phyloP scores from a whole-genome alignment of 1,140 invertebrate species.

The Bombus turneri region DNA sequence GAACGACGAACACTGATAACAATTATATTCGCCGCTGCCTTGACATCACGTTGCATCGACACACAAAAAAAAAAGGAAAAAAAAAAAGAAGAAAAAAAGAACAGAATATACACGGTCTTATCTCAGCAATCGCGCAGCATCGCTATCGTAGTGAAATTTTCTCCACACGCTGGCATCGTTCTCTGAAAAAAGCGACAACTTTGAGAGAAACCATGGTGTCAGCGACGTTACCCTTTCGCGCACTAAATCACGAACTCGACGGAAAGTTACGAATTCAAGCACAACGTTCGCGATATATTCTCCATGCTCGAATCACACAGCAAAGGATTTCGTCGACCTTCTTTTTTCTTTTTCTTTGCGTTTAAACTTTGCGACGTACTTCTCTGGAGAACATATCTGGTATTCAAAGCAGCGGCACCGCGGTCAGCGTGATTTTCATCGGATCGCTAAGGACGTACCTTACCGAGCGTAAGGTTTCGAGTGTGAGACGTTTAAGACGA shows the following conservation, averaged over 20 bases:
- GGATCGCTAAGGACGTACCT: conserved; percentile 35
- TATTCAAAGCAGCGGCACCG: conserved; percentile 45
- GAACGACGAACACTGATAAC: not conserved
- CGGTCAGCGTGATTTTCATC: conserved; percentile 37
- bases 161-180: not conserved
- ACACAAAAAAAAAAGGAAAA: no score
- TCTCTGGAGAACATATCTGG: conserved; percentile 37
- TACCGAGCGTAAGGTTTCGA: conserved; percentile 38
- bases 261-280: not conserved
- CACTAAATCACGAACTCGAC: not conserved
- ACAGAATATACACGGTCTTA: not conserved
- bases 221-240: not conserved
- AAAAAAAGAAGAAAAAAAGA: not conserved
- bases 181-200: conserved; percentile 6
- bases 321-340: not conserved
- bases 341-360: not conserved
- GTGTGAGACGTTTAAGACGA: conserved; percentile 51
- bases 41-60: conserved; percentile 16
- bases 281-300: conserved; percentile 10
- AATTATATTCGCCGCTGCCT: conserved; percentile 30
- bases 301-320: conserved; percentile 27
- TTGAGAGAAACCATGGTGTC: not conserved
- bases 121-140: not conserved
- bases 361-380: conserved; percentile 32
- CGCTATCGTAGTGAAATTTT: not conserved